Evolutionary conservation across 2,888 invertebrate genomes (phyloP), one percentile per base, ranked within the genome.

Genomic region (Lymantria dispar): DNA sequence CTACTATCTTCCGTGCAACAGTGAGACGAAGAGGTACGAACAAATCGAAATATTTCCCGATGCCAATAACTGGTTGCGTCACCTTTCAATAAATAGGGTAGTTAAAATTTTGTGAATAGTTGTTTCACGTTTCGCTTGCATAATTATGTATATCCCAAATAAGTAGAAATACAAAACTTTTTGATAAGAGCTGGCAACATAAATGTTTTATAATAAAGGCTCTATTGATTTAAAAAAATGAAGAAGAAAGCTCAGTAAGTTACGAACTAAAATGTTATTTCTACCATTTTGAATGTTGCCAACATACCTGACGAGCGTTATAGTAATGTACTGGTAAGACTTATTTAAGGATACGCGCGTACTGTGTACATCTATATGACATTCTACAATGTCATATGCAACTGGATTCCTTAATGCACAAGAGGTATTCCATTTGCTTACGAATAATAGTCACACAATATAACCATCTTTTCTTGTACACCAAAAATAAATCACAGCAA

Each of bases 241-340:
- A 7, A 33, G 33, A 33, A 1, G 33, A 33, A 33, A 33, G 8
- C 7, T 30, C 30, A 30, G 30, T 7, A 30, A 7, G 33, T 33
- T 33, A 33, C 8, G 9, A 8, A 33, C 33, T 33, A 3, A 8
- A 33, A 10, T 33, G 10, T 2, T 33, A 33, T 33, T 33, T 33
- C 8, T 46, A 41, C n/a, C 7, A 48, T 56, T 47, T 30, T 45
- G 52, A 59, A 59, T 68, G 64, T 64, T 71, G 68, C 64, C 71
- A 69, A 47, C 44, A 58, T 48, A 50, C 45, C 12, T 46, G 11
- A 54, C 54, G 63, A 62, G 58, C 66, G 64, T 63, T 56, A 55
- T 57, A 64, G 52, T 58, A 64, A 64, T 45, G 5, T 52, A 66
- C 58, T 68, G 64, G 62, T 54, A 11, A 58, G 48, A 36, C 30